phyloP scores from a whole-genome alignment of 2,113 vertebrate species.

The Nyctibius bracteatus region DNA sequence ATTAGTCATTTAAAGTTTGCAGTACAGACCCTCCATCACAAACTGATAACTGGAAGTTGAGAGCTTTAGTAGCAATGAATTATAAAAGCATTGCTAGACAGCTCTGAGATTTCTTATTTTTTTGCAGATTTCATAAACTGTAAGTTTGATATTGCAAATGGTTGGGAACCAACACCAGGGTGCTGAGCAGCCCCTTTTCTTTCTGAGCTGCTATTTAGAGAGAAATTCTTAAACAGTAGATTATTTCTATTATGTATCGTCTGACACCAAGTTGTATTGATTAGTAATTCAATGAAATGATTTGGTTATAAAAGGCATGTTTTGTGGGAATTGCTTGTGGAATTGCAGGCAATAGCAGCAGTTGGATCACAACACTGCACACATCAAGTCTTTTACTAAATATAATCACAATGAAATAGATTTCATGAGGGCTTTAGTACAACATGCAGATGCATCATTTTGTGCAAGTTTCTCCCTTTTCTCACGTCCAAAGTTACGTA shows the following conservation, averaged over 20 bases:
- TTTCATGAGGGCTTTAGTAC: background rate
- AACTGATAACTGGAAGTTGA: background rate
- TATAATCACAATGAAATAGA: background rate
- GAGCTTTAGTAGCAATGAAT: background rate
- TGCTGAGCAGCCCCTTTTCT: background rate
- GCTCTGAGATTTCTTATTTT: background rate
- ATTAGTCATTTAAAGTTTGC: background rate
- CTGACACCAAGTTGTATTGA: background rate
- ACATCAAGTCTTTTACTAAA: background rate
- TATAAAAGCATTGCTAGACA: background rate
- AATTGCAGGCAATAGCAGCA: background rate
- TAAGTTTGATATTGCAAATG: background rate
- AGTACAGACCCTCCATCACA: background rate
- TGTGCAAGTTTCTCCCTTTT: background rate
- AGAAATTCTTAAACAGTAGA: background rate
- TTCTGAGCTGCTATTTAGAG: background rate
- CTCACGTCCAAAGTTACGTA: background rate
- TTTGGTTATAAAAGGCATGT: background rate
- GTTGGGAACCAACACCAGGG: background rate
- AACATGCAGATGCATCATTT: background rate
- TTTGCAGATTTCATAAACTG: background rate
- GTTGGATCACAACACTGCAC: background rate
- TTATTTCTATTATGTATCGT: background rate
- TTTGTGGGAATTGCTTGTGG: background rate
- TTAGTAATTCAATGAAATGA: background rate